Percentiles rank a stretch among this genome's conserved stretches.
These are phyloP conservation scores for Thumatha senex DNA, from an alignment of 2,888 invertebrate genomes.

Conservation along the genomic window DNA sequence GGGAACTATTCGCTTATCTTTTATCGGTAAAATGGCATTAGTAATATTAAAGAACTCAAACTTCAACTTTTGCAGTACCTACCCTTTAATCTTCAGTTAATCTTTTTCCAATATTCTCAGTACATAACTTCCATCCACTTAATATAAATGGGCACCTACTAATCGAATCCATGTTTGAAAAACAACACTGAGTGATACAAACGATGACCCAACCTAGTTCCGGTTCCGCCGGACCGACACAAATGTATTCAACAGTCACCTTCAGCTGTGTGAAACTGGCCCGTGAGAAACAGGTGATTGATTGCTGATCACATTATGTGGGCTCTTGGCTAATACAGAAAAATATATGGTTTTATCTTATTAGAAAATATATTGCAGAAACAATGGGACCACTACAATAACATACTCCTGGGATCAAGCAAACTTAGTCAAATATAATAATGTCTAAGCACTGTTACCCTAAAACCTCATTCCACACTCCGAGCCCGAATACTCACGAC, in stretches of 20 bases:
- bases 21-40: constrained; percentile 32
- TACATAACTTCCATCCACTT: constrained; percentile 5
- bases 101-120: constrained; percentile 20
- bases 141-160: constrained; percentile 39
- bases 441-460: too few species aligned
- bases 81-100: constrained; percentile 29
- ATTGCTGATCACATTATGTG: constrained; percentile 36
- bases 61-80: constrained; percentile 34
- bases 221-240: constrained; percentile 59
- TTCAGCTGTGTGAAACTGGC: constrained; percentile 65
- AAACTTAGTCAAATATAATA: too few species aligned
- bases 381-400: too few species aligned
- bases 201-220: constrained; percentile 70
- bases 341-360: constrained; percentile 21
- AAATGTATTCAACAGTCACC: constrained; percentile 71
- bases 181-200: constrained; percentile 66
- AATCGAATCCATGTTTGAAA: constrained; percentile 52
- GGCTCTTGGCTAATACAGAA: constrained; percentile 36
- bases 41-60: constrained; percentile 35
- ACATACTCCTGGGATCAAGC: too few species aligned
- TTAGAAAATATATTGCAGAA: neutral
- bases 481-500: too few species aligned
- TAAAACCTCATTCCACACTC: too few species aligned
- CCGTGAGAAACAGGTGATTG: constrained; percentile 71
- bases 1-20: constrained; percentile 61